phyloP scores from a whole-genome alignment of 2,888 invertebrate genomes.

The Nomada ferruginata region DNA sequence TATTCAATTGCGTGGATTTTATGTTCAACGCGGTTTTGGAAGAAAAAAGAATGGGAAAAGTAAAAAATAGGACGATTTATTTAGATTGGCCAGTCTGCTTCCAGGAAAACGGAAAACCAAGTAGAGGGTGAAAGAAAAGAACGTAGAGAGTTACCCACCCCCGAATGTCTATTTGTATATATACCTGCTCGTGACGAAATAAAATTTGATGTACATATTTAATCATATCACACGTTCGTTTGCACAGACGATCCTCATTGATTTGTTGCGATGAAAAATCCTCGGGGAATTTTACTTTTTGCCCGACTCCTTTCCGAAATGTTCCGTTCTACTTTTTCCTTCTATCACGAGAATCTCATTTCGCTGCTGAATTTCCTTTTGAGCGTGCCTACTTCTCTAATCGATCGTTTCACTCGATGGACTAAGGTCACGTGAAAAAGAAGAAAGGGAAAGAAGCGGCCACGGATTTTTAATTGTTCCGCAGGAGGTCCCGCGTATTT shows the following conservation, averaged over 20 bases:
- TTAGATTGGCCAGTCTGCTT: constrained; percentile 40
- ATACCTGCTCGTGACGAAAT: constrained; percentile 82
- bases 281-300: no score
- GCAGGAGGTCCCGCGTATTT: constrained; percentile 77
- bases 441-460: background rate
- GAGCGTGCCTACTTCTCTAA: background rate
- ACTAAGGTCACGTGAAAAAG: background rate
- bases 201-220: constrained; percentile 84
- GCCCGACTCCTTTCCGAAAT: no score
- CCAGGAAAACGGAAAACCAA: constrained; percentile 55
- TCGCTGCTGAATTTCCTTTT: no score
- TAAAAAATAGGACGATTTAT: no score
- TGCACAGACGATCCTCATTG: constrained; percentile 6
- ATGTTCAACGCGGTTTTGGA: background rate
- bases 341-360: background rate
- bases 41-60: no score
- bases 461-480: constrained; percentile 75
- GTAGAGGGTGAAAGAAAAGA: constrained; percentile 61
- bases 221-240: constrained; percentile 69
- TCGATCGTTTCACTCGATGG: constrained; percentile 12
- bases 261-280: no score
- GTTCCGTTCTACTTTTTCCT: background rate
- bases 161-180: constrained; percentile 82
- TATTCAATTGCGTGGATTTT: background rate
- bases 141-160: constrained; percentile 69